Base-by-base conservation (phyloP, 2,797 vertebrate genomes). In the Coranthus polyacanthus region DNA sequence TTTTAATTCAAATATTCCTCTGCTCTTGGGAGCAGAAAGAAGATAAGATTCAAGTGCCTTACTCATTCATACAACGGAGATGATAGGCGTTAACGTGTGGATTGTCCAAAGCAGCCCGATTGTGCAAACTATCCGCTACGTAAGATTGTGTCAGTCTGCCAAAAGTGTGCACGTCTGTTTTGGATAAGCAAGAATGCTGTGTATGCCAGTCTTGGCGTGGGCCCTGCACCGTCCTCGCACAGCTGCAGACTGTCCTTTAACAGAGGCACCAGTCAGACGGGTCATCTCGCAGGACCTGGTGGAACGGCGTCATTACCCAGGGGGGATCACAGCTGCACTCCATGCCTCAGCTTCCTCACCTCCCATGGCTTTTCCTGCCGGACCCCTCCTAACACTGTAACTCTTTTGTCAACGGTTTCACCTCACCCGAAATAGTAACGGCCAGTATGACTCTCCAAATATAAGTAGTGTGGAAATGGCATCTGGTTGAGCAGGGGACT, bases 241-340 rank as follows among this genome's bases (percentile, higher is more conserved):
- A 87, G 87, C 82, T 85, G 84, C 81, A 74, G 56, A 16, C 75
- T 22, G 53, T 82, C 69, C 55, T 65, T 68, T 55, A 70, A 60
- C 65, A 39, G 50, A 81, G 77, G 80, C 78, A 82, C 79, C 78
- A 65, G 36, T 47, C 72, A 83, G 81, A 69, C 68, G 58, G 66
- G 54, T 43, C 62, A 12, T 74, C 70, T 78, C 73, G 12, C 6
- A 17, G 81, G 76, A 75, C 67, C 47, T 9, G 3, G 47, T 12
- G 41, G 66, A 54, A 24, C 4, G 10, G 42, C 22, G 22, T 70
- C 73, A 18, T 47, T 78, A 59, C 47, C 46, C 13, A 5, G 5
- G 26, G 18, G 63, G 71, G 32, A 38, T 76, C 73, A 54, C 87
- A 89, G 86, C 88, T 87, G 83, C n/a, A 32, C 65, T 51, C 72